Evolutionary conservation across 2,888 invertebrate species (phyloP), one percentile per base, ranked within the genome.

Genomic region (Rhorus exstirpatorius): DNA sequence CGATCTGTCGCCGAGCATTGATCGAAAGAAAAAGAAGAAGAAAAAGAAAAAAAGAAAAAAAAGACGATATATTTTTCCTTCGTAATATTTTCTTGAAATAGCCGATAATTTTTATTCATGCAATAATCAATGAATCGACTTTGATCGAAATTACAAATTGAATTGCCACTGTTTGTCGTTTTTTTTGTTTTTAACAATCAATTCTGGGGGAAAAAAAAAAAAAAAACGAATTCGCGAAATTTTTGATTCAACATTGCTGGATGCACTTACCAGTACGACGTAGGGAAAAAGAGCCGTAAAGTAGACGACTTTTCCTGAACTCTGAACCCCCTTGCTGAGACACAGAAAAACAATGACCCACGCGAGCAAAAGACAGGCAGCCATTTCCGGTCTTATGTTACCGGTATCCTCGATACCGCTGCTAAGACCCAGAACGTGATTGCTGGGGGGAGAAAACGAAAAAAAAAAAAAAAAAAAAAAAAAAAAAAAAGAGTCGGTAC

Each of bases 291-390:
- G 93, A 14, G 96, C 96, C 24, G 96, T 96, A 88, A 96, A 96
- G 90, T 96, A 96, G 19, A 96, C 96, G 74, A 96, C 96, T 94
- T 97, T 97, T 87, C 97, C 97, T 19, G 96, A 96, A 80, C 96
- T 96, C 92, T 97, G 96, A 10, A 97, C 96, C 35, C 97, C 96
- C 93, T 96, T 97, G 93, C 96, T 96, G 51, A 97, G 94, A 88
- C 96, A 97, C 55, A 96, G 94, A 89, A 96, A 96, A 21, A 97
- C 96, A 84, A 97, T 96, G 71, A 95, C 90, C 97, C 97, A 97
- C 75, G 97, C 97, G 71, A 96, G 93, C 1, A 97, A 93, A 10
- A 97, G 94, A 90, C 97, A 97, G 2, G 95, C 93, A 2, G 96
- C 97, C 93, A 97, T 94, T 76, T 96, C 95, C 93, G 95, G 94